phyloP scores from a whole-genome alignment of 2,797 vertebrate genomes.

The Harpagifer antarcticus region DNA sequence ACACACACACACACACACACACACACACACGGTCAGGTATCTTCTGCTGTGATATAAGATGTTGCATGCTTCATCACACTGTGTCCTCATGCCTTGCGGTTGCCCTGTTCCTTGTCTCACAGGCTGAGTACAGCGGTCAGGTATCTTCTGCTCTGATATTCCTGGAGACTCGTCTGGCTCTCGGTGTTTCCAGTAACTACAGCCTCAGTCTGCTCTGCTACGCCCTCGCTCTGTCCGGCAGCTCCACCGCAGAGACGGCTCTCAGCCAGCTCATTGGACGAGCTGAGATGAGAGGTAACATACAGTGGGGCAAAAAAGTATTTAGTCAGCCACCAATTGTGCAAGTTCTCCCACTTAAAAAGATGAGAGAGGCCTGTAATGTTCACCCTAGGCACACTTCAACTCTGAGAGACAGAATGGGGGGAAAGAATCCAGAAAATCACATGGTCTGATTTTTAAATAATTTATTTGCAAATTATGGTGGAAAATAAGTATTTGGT shows the following conservation, averaged over 20 bases:
- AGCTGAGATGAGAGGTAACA: slow-evolving; percentile 84
- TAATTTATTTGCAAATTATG: too few relatives aligned
- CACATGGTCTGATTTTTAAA: too few relatives aligned
- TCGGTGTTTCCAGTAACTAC: slow-evolving; percentile 88
- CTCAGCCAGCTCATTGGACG: slow-evolving; percentile 81
- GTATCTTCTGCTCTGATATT: slow-evolving; percentile 79
- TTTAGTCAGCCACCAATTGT: too few relatives aligned
- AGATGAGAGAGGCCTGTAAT: too few relatives aligned
- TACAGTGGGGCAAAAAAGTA: too few relatives aligned
- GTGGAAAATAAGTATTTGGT: too few relatives aligned
- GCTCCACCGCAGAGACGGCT: slow-evolving; percentile 77
- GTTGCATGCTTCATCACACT: not conserved
- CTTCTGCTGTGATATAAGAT: slow-evolving; percentile 46
- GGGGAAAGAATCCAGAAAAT: too few relatives aligned
- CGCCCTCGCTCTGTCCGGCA: slow-evolving; percentile 84
- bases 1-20: too few relatives aligned
- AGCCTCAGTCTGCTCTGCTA: slow-evolving; percentile 89
- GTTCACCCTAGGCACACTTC: too few relatives aligned
- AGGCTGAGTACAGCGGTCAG: slow-evolving; percentile 59
- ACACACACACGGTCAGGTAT: too few relatives aligned
- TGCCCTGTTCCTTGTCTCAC: slow-evolving; percentile 27
- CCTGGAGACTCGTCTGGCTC: slow-evolving; percentile 84
- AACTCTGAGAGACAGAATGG: too few relatives aligned
- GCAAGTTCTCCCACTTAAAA: too few relatives aligned
- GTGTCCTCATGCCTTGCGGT: not conserved